A percentile compares a stretch with the other conserved stretches of the same genome.
These are phyloP conservation scores for Apamea monoglypha DNA, from an alignment of 2,888 invertebrate species.

Conservation along the genomic window DNA sequence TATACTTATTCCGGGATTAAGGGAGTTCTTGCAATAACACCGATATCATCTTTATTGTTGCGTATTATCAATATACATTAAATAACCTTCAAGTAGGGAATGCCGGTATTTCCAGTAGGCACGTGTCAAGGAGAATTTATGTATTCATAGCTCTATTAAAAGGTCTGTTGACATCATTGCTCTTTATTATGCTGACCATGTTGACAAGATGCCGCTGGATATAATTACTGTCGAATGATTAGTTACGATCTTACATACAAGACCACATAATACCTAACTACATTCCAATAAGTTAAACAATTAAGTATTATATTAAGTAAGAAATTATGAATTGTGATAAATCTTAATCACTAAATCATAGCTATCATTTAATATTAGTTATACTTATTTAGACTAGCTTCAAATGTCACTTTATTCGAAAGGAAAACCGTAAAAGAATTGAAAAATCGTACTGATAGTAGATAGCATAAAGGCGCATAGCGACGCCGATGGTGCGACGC, in stretches of 20 bases:
- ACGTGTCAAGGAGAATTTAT: conserved; percentile 58
- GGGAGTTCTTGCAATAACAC: neutral
- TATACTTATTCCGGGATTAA: neutral
- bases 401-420: neutral
- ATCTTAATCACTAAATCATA: conserved; percentile 4
- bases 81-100: conserved; percentile 27
- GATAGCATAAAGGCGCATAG: neutral
- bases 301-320: neutral
- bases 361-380: neutral
- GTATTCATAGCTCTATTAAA: conserved; percentile 63
- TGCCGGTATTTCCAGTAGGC: conserved; percentile 26
- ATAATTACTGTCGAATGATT: conserved; percentile 40
- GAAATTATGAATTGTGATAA: neutral
- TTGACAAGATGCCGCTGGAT: conserved; percentile 39
- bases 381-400: neutral
- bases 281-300: neutral
- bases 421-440: neutral
- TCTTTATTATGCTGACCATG: conserved; percentile 43
- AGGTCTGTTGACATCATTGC: conserved; percentile 71
- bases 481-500: neutral
- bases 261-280: neutral
- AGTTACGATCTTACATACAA: conserved; percentile 2
- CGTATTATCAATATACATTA: neutral
- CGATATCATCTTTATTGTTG: neutral
- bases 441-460: neutral